Percentiles rank a stretch among this genome's conserved stretches.
Conservation (phyloP, 2,797 vertebrate genomes). For the Heteromormyrus szaboi region DNA sequence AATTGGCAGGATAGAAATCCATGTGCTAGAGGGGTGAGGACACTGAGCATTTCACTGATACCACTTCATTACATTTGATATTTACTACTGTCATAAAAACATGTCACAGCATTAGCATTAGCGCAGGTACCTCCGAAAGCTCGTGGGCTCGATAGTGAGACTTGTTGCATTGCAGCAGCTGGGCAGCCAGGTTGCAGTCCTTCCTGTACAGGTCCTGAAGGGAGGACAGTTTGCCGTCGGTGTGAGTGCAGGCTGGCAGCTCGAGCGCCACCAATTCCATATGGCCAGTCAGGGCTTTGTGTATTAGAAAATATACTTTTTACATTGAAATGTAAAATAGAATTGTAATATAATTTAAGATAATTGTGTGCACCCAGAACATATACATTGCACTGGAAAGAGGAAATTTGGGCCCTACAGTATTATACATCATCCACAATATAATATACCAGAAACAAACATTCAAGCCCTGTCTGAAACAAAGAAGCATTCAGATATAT, state of each 20-base stretch:
- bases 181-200: conserved; percentile 93
- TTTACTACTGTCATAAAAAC: background rate
- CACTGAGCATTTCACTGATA: background rate
- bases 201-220: conserved; percentile 90
- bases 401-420: background rate
- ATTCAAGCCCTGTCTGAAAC: background rate
- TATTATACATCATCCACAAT: background rate
- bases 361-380: background rate
- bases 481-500: background rate
- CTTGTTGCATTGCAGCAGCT: conserved; percentile 94
- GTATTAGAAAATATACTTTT: background rate
- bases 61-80: background rate
- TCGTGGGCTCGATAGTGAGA: conserved; percentile 80
- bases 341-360: background rate
- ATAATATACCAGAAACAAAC: background rate
- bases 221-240: background rate
- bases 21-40: background rate
- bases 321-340: background rate
- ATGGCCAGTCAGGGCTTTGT: background rate
- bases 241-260: background rate
- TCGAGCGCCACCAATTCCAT: background rate
- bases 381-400: background rate
- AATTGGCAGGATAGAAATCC: background rate
- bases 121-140: conserved; percentile 81
- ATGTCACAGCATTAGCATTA: background rate